These are phyloP conservation scores for Cyclopterus lumpus DNA, from an alignment of 2,797 vertebrate species.

Conservation along the genomic window DNA sequence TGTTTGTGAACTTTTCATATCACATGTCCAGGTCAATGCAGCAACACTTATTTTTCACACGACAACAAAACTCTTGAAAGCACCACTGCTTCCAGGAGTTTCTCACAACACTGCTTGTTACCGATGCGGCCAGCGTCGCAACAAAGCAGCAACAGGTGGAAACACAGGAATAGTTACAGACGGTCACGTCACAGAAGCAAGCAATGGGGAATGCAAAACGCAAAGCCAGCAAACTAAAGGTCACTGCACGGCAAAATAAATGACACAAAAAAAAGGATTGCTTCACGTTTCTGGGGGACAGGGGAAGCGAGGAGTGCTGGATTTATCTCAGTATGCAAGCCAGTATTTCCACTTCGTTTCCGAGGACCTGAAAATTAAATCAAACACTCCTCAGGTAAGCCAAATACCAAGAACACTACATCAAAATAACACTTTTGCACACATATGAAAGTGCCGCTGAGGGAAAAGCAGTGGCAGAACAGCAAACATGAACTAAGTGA, in stretches of 20 bases:
- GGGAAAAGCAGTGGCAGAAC: constrained; percentile 61
- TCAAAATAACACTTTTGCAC: constrained; percentile 42
- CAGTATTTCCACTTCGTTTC: constrained; percentile 76
- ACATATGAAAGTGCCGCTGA: constrained; percentile 41
- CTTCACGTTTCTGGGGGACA: constrained; percentile 76
- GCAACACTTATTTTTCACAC: constrained; percentile 55
- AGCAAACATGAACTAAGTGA: constrained; percentile 47
- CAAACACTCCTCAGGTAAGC: constrained; percentile 80
- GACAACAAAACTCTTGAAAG: constrained; percentile 61
- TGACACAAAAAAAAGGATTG: constrained; percentile 58
- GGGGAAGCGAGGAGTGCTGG: constrained; percentile 80
- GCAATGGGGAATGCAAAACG: constrained; percentile 44
- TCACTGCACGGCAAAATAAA: constrained; percentile 60
- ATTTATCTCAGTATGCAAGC: constrained; percentile 79
- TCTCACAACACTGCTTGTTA: constrained; percentile 64
- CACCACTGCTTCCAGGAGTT: constrained; percentile 59
- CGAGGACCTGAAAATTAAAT: constrained; percentile 82
- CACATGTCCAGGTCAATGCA: constrained; percentile 77
- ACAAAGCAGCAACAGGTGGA: constrained; percentile 57
- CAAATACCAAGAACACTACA: constrained; percentile 45
- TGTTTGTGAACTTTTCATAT: constrained; percentile 17
- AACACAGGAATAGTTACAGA: constrained; percentile 41
- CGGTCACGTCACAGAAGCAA: constrained; percentile 67
- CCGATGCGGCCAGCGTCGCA: constrained; percentile 59
- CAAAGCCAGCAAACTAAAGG: constrained; percentile 65